These are phyloP conservation scores for Phaonia tiefii DNA, from an alignment of 2,888 invertebrate species.

Conservation along the genomic window DNA sequence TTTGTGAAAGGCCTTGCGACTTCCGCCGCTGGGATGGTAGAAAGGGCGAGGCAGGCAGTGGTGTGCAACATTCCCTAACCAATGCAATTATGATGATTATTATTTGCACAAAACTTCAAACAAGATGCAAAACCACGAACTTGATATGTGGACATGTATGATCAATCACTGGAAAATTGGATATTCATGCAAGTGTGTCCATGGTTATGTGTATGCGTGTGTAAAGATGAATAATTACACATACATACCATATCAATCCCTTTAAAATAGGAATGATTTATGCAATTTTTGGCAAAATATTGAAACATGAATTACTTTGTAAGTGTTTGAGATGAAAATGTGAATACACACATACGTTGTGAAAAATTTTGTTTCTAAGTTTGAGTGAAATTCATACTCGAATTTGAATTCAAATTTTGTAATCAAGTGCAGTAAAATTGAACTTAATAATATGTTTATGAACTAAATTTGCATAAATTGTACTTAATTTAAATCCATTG, in stretches of 20 bases:
- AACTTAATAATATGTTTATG: too few relatives aligned
- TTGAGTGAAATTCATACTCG: too few relatives aligned
- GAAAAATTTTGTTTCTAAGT: too few relatives aligned
- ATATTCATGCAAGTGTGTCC: constrained; percentile 74
- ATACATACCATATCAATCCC: constrained; percentile 8
- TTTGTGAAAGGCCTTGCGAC: too few relatives aligned
- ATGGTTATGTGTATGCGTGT: not conserved
- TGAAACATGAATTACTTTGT: constrained; percentile 5
- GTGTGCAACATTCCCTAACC: constrained; percentile 41
- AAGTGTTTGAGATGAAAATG: not conserved
- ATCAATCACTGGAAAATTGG: constrained; percentile 81
- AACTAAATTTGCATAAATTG: too few relatives aligned
- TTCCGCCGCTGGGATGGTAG: not conserved
- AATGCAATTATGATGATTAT: constrained; percentile 47
- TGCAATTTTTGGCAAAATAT: too few relatives aligned
- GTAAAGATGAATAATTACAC: not conserved
- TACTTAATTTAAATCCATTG: too few relatives aligned
- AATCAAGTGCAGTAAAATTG: too few relatives aligned
- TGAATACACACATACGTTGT: constrained; percentile 9
- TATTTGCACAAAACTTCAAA: constrained; percentile 63
- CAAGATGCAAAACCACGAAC: constrained; percentile 71
- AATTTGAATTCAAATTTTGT: too few relatives aligned
- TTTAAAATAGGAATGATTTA: constrained; percentile 7
- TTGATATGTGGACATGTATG: constrained; percentile 78
- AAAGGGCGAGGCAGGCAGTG: not conserved